A percentile compares a stretch with the other conserved stretches of the same genome.
phyloP scores from a whole-genome alignment of 1,140 invertebrate genomes.

The Catajapyx aquilonaris region DNA sequence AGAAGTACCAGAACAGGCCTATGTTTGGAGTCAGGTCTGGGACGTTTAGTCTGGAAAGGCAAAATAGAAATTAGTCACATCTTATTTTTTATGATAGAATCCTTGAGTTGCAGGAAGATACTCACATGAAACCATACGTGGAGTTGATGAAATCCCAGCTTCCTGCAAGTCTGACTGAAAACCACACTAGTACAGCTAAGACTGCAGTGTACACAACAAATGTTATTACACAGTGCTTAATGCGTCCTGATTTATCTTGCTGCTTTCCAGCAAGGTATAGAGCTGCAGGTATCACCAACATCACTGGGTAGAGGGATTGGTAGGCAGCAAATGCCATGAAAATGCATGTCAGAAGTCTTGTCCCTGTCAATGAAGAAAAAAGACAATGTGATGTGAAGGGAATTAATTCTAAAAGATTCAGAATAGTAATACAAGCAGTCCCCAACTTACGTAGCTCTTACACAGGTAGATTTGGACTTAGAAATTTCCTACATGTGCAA shows the following conservation, averaged over 20 bases:
- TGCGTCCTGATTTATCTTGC: slow-evolving; percentile 9
- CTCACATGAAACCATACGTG: slow-evolving; percentile 70
- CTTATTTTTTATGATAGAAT: no score
- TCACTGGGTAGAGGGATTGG: slow-evolving; percentile 67
- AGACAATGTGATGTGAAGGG: no score
- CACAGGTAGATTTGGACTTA: no score
- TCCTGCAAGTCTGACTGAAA: slow-evolving; percentile 26
- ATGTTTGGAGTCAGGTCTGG: slow-evolving; percentile 92
- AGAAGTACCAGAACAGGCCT: slow-evolving; percentile 98
- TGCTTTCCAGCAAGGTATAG: slow-evolving; percentile 25
- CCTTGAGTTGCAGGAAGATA: no score
- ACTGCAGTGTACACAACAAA: slow-evolving; percentile 14
- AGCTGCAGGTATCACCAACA: slow-evolving; percentile 56
- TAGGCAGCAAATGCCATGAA: slow-evolving; percentile 53
- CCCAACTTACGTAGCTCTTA: no score
- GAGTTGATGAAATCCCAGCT: slow-evolving; percentile 50
- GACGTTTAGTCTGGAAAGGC: slow-evolving; percentile 43
- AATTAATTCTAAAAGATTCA: no score
- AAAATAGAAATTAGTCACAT: no score
- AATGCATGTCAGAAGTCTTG: slow-evolving; percentile 29
- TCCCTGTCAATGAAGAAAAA: slow-evolving; percentile 19
- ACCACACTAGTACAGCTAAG: slow-evolving; percentile 15
- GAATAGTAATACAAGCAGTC: no score
- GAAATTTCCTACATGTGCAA: no score
- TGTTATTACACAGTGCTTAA: slow-evolving; percentile 12